These are phyloP conservation scores for Caenorhabditis sp. DNA, from an alignment of 2,888 invertebrate genomes.

Conservation along the genomic window DNA sequence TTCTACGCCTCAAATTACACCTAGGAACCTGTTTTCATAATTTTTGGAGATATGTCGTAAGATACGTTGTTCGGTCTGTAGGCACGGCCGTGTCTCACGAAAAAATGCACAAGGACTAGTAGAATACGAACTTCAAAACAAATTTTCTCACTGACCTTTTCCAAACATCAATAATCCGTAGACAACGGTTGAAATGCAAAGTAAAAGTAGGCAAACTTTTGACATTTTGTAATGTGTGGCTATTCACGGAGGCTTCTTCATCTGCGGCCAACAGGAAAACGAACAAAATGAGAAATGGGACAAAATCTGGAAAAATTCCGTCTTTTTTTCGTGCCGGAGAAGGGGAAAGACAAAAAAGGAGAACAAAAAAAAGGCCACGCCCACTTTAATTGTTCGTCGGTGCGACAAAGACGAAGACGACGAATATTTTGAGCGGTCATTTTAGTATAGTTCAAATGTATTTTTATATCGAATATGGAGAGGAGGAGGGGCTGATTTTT, in stretches of 20 bases:
- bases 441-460: background rate
- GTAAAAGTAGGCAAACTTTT: conserved; percentile 18
- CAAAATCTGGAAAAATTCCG: conserved; percentile 4
- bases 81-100: too few relatives aligned
- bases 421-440: background rate
- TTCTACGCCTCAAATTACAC: too few relatives aligned
- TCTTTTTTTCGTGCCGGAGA: background rate
- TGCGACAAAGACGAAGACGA: too few relatives aligned
- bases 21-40: too few relatives aligned
- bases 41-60: too few relatives aligned
- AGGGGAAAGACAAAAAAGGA: conserved; percentile 4
- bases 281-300: background rate
- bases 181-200: conserved; percentile 18
- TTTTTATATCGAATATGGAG: background rate
- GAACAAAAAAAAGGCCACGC: background rate
- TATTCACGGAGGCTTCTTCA: conserved; percentile 35
- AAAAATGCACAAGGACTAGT: too few relatives aligned
- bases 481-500: too few relatives aligned
- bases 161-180: conserved; percentile 26
- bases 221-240: conserved; percentile 13
- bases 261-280: background rate
- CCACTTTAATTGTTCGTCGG: background rate
- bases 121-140: background rate
- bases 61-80: background rate
- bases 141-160: conserved; percentile 16